Conservation (phyloP, 2,113 vertebrate species). For the Sminthopsis crassicaudata region DNA sequence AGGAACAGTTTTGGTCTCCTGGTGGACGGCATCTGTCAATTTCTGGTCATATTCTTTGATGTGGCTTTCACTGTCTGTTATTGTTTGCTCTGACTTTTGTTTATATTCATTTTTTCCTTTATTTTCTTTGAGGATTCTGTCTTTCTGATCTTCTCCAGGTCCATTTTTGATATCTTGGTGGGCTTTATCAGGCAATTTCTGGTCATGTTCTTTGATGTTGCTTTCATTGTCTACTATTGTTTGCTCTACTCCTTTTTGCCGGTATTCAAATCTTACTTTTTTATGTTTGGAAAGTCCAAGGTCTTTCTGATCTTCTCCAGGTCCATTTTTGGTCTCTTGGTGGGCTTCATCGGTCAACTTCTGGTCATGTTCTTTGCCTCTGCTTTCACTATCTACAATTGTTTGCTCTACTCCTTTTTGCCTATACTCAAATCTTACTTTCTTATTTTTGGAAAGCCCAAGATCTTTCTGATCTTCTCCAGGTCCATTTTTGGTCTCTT, state of each 20-base stretch:
- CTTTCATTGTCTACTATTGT: background rate
- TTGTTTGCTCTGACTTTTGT: background rate
- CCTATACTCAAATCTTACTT: too few relatives aligned
- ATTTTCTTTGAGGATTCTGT: background rate
- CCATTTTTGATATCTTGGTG: background rate
- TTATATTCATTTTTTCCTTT: background rate
- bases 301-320: background rate
- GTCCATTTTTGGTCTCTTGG: background rate
- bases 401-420: too few relatives aligned
- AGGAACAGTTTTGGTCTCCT: background rate
- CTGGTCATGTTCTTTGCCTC: too few relatives aligned
- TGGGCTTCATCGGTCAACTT: too few relatives aligned
- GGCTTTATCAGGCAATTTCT: background rate
- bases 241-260: background rate
- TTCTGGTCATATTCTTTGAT: background rate
- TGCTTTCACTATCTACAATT: too few relatives aligned
- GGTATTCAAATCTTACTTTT: background rate
- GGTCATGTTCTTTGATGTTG: background rate
- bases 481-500: background rate
- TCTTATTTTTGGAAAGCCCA: too few relatives aligned
- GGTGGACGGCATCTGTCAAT: background rate
- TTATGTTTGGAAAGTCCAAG: background rate
- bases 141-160: background rate
- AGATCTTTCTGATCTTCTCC: too few relatives aligned
- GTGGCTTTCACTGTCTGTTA: background rate